Evolutionary conservation across 2,797 vertebrate genomes (phyloP).

Genomic region (Anabacerthia variegaticeps): DNA sequence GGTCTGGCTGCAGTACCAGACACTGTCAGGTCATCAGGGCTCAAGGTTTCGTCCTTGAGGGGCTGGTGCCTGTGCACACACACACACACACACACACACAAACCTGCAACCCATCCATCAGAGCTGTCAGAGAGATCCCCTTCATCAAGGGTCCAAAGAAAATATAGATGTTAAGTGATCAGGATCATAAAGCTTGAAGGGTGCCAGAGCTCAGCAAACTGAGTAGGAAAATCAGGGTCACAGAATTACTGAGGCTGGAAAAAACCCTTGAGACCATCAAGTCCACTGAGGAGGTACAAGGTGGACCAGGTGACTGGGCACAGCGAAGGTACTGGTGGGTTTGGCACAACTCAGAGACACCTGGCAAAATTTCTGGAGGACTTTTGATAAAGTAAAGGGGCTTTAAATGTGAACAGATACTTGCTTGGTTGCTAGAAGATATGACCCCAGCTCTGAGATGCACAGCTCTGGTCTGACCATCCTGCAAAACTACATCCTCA

Average conservation of each 20-base stretch:
- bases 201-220: neutral
- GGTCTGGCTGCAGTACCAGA: neutral
- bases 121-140: neutral
- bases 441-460: neutral
- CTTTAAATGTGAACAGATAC: neutral
- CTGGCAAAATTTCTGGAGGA: neutral
- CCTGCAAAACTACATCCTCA: neutral
- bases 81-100: no score
- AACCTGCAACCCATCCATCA: neutral
- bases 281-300: neutral
- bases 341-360: neutral
- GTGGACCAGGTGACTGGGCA: neutral
- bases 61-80: neutral
- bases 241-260: neutral
- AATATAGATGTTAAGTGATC: neutral
- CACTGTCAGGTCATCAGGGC: rapidly evolving
- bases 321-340: neutral
- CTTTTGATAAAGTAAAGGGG: neutral
- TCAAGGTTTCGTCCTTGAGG: neutral
- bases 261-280: neutral
- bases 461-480: neutral
- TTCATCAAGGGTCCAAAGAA: neutral
- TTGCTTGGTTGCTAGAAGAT: neutral
- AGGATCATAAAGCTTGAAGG: neutral
- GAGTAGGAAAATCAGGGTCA: neutral